Base-by-base conservation (phyloP, 2,113 vertebrate species). In the Ceratotherium simum region DNA sequence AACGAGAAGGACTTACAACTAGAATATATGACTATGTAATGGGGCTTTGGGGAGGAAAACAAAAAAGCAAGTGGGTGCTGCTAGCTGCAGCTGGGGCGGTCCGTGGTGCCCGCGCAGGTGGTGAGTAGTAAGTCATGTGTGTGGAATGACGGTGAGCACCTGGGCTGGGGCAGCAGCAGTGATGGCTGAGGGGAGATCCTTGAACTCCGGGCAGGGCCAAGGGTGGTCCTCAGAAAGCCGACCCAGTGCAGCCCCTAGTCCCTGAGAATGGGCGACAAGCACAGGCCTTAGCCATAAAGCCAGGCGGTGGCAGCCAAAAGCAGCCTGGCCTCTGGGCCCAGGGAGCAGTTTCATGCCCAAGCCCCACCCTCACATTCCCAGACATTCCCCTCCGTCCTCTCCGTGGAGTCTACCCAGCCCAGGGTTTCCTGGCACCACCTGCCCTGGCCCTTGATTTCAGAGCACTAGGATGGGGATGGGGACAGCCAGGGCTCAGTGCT, bases 31-130 rank as follows among this genome's bases (percentile, higher is more conserved):
- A 48, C 48, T 48, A 48, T 48, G 48, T 48, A 48, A 9, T 48
- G 48, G 48, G 48, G 48, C 48, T 48, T 48, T 48, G 48, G 48
- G 8, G 48, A 48, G 48, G 48, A 48, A 48, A 48, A 48, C 8
- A 48, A 29, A 31, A 89, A 83, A 83, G 29, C 91, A 70, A 72
- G n/a, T 12, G 51, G 48, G 56, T 48, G 14, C 31, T 72, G n/a
- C 58, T 60, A 10, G 3, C 4, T 23, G 64, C 33, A 56, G 83
- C 46, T 60, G 48, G 51, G n/a, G 67, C 6, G 14, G 48, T 13
- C 48, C 6, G 0, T 5, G 20, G 58, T 23, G 31, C 39, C 65
- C 14, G 0, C 20, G 27, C 23, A 12, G 25, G 33, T 3, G 23
- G 39, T 51, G 46, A 12, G 54, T 2, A 11, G 42, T 25, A 29